Conservation (phyloP, 2,888 invertebrate species). For the Alviniconcha strummeri region DNA sequence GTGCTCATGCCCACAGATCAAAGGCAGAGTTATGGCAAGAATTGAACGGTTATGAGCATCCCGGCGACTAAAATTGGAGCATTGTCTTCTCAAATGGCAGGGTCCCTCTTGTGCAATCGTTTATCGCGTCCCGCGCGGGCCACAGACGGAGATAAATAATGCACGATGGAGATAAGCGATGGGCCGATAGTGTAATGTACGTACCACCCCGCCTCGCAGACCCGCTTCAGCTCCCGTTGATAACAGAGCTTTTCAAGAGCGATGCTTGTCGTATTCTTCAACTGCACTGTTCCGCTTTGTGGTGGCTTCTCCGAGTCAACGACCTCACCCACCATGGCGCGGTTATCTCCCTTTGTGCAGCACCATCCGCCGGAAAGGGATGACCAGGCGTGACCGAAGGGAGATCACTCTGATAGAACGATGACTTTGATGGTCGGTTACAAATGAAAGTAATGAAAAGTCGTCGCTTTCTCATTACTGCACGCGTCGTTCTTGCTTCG, state of each 20-base stretch:
- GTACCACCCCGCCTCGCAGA: neutral
- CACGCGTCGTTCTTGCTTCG: no score
- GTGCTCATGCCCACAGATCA: conserved; percentile 15
- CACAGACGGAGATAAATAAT: conserved; percentile 24
- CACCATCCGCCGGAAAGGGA: conserved; percentile 21
- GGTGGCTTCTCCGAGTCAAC: neutral
- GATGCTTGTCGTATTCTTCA: neutral
- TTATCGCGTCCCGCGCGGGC: neutral
- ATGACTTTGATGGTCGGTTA: no score
- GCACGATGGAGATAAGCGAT: conserved; percentile 11
- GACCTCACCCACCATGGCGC: neutral
- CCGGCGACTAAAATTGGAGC: neutral
- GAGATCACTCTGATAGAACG: neutral
- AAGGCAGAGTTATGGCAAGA: conserved; percentile 2
- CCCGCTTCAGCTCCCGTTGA: neutral
- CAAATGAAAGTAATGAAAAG: no score
- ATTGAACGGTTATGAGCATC: conserved; percentile 20
- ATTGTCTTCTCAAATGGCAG: neutral
- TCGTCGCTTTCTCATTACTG: no score
- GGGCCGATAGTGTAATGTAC: neutral
- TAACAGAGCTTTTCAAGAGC: no score
- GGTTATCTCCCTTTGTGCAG: conserved; percentile 18
- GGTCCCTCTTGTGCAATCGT: no score
- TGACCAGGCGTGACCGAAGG: neutral
- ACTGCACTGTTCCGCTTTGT: neutral